These are phyloP conservation scores for Antedon mediterranea DNA, from an alignment of 53 echinoderm and acorn worm species.

Conservation along the genomic window DNA sequence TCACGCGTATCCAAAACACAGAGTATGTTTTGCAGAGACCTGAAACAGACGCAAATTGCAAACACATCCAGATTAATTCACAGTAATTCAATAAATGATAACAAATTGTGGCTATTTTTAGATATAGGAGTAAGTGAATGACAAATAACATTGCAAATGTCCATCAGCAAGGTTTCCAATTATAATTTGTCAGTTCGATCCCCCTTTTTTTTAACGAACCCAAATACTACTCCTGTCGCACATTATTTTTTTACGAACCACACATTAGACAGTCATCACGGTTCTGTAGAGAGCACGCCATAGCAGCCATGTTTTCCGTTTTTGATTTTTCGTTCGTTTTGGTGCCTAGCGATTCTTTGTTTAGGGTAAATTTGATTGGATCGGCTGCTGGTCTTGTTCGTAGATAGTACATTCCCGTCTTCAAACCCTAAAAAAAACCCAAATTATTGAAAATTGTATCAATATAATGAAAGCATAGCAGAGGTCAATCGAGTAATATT, in stretches of 20 bases:
- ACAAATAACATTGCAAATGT: too few relatives aligned
- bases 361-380: conserved; percentile 91
- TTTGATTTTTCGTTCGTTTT: conserved; percentile 14
- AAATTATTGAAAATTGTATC: neutral
- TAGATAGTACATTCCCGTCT: conserved; percentile 99
- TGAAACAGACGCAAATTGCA: neutral
- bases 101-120: too few relatives aligned
- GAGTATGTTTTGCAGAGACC: neutral
- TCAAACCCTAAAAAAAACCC: conserved; percentile 57
- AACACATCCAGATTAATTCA: neutral
- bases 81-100: neutral
- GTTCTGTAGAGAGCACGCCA: conserved; percentile 85
- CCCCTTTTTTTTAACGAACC: neutral
- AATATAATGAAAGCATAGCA: too few relatives aligned
- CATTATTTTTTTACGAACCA: conserved; percentile 33
- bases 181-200: too few relatives aligned
- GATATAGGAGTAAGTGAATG: too few relatives aligned
- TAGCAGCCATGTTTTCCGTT: conserved; percentile 52
- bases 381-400: conserved; percentile 87
- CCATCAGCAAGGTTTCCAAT: too few relatives aligned
- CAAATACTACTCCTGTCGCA: too few relatives aligned
- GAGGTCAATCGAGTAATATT: too few relatives aligned
- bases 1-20: too few relatives aligned
- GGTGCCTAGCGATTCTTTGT: conserved; percentile 40
- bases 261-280: conserved; percentile 77